Percentiles rank a stretch among this genome's conserved stretches.
phyloP scores from a whole-genome alignment of 30 jellyfish, hydroid and myxozoan species.

The Aurelia aurita region DNA sequence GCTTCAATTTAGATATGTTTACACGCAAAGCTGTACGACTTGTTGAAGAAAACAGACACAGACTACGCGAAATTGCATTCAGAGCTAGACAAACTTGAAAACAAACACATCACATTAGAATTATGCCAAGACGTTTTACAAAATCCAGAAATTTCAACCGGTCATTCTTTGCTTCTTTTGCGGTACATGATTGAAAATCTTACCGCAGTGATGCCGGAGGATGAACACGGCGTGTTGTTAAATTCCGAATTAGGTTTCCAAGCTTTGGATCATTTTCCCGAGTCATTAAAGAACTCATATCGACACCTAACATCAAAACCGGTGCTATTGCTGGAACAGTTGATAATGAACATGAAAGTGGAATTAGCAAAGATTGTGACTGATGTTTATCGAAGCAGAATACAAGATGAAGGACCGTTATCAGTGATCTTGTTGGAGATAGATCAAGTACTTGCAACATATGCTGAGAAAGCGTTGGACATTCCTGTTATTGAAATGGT shows the following conservation, averaged over 20 bases:
- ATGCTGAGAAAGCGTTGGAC: conserved; percentile 80
- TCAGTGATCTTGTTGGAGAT: conserved; percentile 30
- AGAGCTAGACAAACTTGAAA: conserved; percentile 33
- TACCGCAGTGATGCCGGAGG: conserved; percentile 35
- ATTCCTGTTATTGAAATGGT: conserved; percentile 45
- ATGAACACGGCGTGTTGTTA: not conserved
- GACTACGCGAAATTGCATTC: conserved; percentile 47
- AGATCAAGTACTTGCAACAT: conserved; percentile 73
- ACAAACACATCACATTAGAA: conserved; percentile 62
- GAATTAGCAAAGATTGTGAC: conserved; percentile 71
- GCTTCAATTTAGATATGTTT: conserved; percentile 44
- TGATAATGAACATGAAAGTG: conserved; percentile 87
- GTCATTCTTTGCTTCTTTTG: conserved; percentile 41
- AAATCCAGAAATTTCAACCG: conserved; percentile 46
- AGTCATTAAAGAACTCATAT: conserved; percentile 42
- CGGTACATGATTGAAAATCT: conserved; percentile 68
- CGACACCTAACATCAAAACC: conserved; percentile 74
- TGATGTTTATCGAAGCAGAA: conserved; percentile 22
- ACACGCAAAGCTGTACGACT: conserved; percentile 66
- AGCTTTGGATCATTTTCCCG: conserved; percentile 66
- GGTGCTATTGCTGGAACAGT: conserved; percentile 80
- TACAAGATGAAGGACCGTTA: conserved; percentile 27
- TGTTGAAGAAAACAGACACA: conserved; percentile 42
- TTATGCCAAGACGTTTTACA: conserved; percentile 65
- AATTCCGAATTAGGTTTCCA: conserved; percentile 57